Evolutionary conservation across 2,797 vertebrate species (phyloP).

Genomic region (Myotis pilosus): DNA sequence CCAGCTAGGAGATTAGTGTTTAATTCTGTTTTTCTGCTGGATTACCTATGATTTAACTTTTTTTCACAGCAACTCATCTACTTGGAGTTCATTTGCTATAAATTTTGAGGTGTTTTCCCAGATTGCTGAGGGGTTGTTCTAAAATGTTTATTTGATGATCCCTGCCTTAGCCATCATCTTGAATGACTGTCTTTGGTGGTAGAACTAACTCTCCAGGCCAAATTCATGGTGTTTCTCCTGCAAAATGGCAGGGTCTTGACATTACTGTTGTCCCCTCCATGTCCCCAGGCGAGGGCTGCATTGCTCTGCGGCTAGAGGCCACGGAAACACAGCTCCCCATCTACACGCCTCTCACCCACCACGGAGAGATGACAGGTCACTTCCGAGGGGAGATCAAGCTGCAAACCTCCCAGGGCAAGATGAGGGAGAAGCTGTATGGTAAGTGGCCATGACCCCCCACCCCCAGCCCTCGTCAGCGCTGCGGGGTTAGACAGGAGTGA

Average conservation of each 20-base stretch:
- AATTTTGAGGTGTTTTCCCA: neutral
- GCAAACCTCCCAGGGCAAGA: conserved; percentile 92
- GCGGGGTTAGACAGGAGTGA: rapidly evolving
- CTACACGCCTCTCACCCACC: conserved; percentile 91
- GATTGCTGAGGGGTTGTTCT: neutral
- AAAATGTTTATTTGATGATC: neutral
- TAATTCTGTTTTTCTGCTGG: neutral
- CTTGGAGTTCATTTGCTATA: neutral
- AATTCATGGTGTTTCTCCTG: rapidly evolving
- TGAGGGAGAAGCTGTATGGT: conserved; percentile 97
- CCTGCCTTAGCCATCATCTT: neutral
- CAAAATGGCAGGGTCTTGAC: neutral
- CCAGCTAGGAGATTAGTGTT: neutral
- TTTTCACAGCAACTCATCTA: neutral
- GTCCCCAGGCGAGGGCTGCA: conserved; percentile 92
- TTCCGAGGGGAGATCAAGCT: conserved; percentile 93
- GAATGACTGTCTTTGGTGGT: neutral
- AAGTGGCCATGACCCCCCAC: conserved; percentile 63
- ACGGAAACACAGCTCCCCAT: conserved; percentile 90
- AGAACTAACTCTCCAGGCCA: neutral
- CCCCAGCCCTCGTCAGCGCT: rapidly evolving
- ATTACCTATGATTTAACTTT: neutral
- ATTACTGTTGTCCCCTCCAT: neutral
- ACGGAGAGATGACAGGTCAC: conserved; percentile 92
- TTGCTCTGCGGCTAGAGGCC: conserved; percentile 91